These are phyloP conservation scores for Epizoanthus stellaris DNA, from an alignment of 92 coral and sea anemone genomes.

Conservation along the genomic window DNA sequence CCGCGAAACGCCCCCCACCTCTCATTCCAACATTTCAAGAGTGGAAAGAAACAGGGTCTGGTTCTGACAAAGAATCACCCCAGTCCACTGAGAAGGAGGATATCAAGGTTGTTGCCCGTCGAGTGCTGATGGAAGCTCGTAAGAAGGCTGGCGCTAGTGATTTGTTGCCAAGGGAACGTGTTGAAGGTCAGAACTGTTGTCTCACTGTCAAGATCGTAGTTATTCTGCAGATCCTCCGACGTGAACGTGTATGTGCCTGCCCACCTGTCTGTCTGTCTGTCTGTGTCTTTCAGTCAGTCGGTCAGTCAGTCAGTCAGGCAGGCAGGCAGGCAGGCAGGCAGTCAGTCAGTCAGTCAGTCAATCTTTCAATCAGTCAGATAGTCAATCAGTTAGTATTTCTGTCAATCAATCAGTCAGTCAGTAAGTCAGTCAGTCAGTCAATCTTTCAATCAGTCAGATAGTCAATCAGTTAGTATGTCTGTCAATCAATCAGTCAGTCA, in stretches of 20 bases:
- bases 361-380: too few species aligned
- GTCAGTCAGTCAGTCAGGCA: too few species aligned
- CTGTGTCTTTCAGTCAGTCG: too few species aligned
- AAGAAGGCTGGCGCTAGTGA: conserved; percentile 90
- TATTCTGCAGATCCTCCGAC: not conserved
- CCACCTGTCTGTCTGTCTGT: not conserved
- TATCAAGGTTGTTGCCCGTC: conserved; percentile 85
- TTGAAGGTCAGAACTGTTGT: conserved; percentile 32
- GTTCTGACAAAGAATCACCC: conserved; percentile 8
- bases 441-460: too few species aligned
- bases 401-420: too few species aligned
- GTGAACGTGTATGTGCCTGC: not conserved
- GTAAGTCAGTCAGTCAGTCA: too few species aligned
- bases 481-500: too few species aligned
- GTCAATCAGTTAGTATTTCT: too few species aligned
- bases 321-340: too few species aligned
- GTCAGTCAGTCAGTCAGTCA: too few species aligned
- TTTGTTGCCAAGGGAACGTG: conserved; percentile 81
- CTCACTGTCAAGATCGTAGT: not conserved
- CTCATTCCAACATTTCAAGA: conserved; percentile 85
- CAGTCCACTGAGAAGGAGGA: conserved; percentile 62
- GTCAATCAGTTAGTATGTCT: too few species aligned
- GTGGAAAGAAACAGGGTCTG: conserved; percentile 62
- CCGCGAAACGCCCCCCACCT: conserved; percentile 66
- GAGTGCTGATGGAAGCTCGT: conserved; percentile 94